Percentiles rank a stretch among this genome's conserved stretches.
These are phyloP conservation scores for Origma solitaria DNA, from an alignment of 2,113 vertebrate genomes.

Conservation along the genomic window DNA sequence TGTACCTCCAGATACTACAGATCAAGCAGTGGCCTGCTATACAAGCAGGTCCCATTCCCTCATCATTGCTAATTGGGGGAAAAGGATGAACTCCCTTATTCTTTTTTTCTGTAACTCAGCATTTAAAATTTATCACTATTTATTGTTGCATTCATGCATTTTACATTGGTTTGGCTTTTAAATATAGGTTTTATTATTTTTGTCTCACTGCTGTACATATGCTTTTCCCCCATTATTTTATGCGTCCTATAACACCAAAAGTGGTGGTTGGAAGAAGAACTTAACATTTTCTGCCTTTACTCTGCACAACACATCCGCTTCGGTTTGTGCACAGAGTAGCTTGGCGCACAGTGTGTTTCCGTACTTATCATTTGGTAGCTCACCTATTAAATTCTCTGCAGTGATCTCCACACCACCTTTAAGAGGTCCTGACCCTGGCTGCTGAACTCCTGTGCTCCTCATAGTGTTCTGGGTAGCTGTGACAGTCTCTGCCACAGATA, in stretches of 20 bases:
- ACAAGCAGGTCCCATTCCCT: neutral
- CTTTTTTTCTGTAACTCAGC: neutral
- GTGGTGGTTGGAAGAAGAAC: neutral
- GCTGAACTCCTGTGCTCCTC: neutral
- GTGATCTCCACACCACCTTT: neutral
- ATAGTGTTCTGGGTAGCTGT: neutral
- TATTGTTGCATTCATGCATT: neutral
- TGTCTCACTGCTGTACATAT: neutral
- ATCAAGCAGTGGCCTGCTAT: neutral
- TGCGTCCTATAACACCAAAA: neutral
- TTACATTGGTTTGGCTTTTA: neutral
- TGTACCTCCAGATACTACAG: neutral
- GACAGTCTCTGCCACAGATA: neutral
- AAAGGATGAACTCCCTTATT: neutral
- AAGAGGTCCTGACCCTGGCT: neutral
- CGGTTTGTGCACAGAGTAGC: neutral
- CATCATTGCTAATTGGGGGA: neutral
- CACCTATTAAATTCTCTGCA: neutral
- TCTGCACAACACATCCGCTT: neutral
- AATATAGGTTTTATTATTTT: neutral
- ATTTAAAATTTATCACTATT: neutral
- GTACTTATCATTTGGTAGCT: neutral
- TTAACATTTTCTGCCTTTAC: neutral
- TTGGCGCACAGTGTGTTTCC: neutral
- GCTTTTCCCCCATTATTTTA: neutral